Evolutionary conservation across 2,888 invertebrate species (phyloP), one percentile per base, ranked within the genome.

Genomic region (Aleiodes alternator): DNA sequence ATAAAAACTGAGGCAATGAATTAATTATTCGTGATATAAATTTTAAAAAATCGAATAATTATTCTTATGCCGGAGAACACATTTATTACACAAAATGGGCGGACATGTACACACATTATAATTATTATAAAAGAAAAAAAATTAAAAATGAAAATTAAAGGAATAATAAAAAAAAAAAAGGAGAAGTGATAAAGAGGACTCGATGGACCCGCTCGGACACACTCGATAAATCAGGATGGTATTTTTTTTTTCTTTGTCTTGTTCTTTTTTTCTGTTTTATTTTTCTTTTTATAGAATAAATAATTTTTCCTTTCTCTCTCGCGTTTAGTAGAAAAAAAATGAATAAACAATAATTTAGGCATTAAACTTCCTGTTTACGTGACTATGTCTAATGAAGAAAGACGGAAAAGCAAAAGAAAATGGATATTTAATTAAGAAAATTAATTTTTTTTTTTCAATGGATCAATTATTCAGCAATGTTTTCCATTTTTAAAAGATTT

Each of bases 151-250:
- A 69, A 48, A 73, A 70, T 51, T 9, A 11, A 74, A 11, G 16
- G 64, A 6, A 34, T 6, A 6, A 4, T 31, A 31, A 31, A 55
- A 73, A 50, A 50, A 51, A 16, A n/a, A 55, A 38, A 29, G 29
- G 29, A 70, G 55, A 73, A 57, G 59, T 57, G 50, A 31, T 75
- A 70, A 75, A 23, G 23, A 23, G 50, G 43, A 56, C 73, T 66
- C 68, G 66, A 56, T 73, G 69, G 59, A 59, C 73, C 69, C 61
- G 64, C 64, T 74, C 75, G 73, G 68, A 70, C 69, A 61, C 64
- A 57, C 71, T 75, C 61, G 56, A 68, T 43, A 43, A 64, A 64
- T 59, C 50, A 61, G 59, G 48, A 59, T 43, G 56, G 56, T 72
- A 56, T 72, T 72, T 72, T 50, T 12, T 12, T 69, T 38, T 34